Conservation (phyloP, 2,888 invertebrate genomes). For the Latheticus oryzae region DNA sequence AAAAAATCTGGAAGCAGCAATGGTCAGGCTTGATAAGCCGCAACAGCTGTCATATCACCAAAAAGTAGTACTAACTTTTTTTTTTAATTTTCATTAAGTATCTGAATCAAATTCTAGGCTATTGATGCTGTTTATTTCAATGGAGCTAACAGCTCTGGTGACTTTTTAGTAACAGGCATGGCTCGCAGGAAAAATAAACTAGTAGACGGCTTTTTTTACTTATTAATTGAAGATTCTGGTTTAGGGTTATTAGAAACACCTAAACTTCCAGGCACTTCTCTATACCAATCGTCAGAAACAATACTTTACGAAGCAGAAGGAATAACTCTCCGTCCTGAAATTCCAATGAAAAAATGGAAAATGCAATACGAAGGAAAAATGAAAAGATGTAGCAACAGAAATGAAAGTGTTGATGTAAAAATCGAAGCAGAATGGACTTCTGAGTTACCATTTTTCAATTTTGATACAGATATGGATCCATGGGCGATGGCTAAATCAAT, state of each 20-base stretch:
- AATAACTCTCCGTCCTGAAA: constrained; percentile 70
- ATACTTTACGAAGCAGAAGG: constrained; percentile 73
- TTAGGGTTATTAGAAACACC: constrained; percentile 73
- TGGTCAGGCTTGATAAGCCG: constrained; percentile 68
- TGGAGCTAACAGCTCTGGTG: constrained; percentile 71
- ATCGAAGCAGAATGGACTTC: constrained; percentile 73
- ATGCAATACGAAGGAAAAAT: constrained; percentile 74
- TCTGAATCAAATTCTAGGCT: constrained; percentile 66
- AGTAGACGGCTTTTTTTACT: constrained; percentile 73
- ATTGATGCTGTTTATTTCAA: constrained; percentile 77
- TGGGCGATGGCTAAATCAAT: constrained; percentile 72
- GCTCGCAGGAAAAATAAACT: constrained; percentile 70
- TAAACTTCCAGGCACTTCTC: constrained; percentile 71
- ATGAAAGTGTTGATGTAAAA: constrained; percentile 67
- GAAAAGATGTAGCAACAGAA: constrained; percentile 67
- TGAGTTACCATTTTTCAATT: constrained; percentile 74
- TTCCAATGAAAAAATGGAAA: constrained; percentile 79
- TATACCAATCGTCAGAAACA: constrained; percentile 67
- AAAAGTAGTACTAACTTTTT: constrained; percentile 63
- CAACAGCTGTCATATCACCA: constrained; percentile 68
- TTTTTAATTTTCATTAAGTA: background rate
- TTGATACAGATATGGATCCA: constrained; percentile 74
- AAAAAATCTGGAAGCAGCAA: no score
- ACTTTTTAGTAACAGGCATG: constrained; percentile 71
- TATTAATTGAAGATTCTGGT: constrained; percentile 68